Evolutionary conservation across 2,888 invertebrate species (phyloP), one percentile per base, ranked within the genome.

Genomic region (Cheilosia vulpina): DNA sequence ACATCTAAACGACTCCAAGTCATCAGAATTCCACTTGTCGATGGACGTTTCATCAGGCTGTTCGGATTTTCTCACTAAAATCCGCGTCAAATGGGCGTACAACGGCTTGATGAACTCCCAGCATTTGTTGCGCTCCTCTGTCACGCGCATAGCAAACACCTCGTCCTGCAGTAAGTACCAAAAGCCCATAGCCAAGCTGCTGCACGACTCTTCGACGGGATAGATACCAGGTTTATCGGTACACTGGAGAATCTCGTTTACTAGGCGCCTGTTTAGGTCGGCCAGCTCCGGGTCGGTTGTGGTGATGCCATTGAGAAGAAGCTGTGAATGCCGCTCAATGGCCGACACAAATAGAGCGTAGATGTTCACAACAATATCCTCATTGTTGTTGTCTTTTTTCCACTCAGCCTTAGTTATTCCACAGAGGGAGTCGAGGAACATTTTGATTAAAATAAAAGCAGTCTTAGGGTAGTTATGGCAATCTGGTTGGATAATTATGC

Each of bases 121-220:
- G 76, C 91, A 91, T 73, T 91, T 91, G 9, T 88, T 88, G 72
- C 90, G 90, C 27, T 90, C 89, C 55, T 91, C 90, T 24, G 89
- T 89, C 21, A 88, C 87, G 27, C 87, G 89, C 89, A 92, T 90
- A 41, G 91, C 90, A 73, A 92, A 90, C 5, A 92, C 91, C 88
- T 92, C 92, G 81, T 92, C 92, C 62, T 98, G 98, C 68, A 98
- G 92, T 73, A 96, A 95, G 91, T 97, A 98, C 98, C 98, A 98
- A 92, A 98, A 97, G 3, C 96, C 96, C 92, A 98, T 96, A 0
- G 97, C 95, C 87, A 97, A 94, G 80, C 95, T 96, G 90, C 98
- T 98, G 84, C 96, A 95, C 0, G 95, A 96, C 92, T 98, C 98
- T 89, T 98, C 97, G 4, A 96, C 94, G 0, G 98, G 98, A 93